A percentile compares a stretch with the other conserved stretches of the same genome.
These are phyloP conservation scores for Chironex yamaguchii DNA, from an alignment of 30 jellyfish, hydroid and myxozoan species.

Conservation along the genomic window DNA sequence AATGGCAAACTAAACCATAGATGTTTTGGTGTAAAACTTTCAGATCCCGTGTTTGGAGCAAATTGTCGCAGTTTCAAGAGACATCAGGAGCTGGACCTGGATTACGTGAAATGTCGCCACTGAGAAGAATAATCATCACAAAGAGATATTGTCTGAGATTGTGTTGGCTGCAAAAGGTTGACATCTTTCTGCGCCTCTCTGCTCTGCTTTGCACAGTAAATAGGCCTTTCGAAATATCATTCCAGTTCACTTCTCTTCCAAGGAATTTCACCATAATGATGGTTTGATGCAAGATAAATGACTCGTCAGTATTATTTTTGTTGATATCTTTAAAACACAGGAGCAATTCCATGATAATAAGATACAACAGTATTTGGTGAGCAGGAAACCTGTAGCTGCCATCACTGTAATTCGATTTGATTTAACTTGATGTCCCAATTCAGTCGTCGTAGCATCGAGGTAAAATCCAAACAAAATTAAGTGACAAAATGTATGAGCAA, in stretches of 20 bases:
- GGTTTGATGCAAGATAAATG: slow-evolving; percentile 27
- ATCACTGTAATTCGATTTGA: too few relatives aligned
- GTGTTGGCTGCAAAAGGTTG: slow-evolving; percentile 46
- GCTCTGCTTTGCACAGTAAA: slow-evolving; percentile 17
- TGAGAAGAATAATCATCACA: slow-evolving; percentile 4
- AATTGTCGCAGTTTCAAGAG: neutral
- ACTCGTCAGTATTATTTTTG: slow-evolving; percentile 16
- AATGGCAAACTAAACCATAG: neutral
- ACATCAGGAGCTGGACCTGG: neutral
- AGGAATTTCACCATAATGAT: slow-evolving; percentile 6
- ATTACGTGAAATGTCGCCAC: neutral
- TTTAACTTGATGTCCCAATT: too few relatives aligned
- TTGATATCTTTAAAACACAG: neutral
- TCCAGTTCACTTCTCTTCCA: slow-evolving; percentile 31
- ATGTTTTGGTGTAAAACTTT: neutral
- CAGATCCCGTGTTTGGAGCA: neutral
- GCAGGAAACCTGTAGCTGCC: too few relatives aligned
- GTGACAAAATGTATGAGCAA: too few relatives aligned
- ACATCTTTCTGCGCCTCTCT: slow-evolving; percentile 41
- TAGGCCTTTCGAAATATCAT: slow-evolving; percentile 15
- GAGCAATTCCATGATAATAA: neutral
- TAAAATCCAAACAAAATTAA: too few relatives aligned
- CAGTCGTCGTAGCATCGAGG: too few relatives aligned
- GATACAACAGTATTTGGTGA: neutral
- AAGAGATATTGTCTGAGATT: slow-evolving; percentile 49